phyloP scores from a whole-genome alignment of 92 coral and sea anemone species.

The Chrysogorgia sp. region DNA sequence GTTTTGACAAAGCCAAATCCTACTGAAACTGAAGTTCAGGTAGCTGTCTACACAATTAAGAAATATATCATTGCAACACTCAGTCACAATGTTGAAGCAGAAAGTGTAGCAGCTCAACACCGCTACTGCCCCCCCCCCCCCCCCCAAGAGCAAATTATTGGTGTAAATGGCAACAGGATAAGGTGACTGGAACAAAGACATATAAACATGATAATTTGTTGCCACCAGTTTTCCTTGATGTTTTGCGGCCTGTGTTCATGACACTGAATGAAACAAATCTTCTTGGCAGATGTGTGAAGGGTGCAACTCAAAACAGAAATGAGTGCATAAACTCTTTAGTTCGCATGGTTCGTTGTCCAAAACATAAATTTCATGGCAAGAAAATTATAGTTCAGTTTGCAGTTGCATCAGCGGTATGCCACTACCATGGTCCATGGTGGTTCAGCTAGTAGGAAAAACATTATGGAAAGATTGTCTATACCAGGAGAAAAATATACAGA shows the following conservation, averaged over 20 bases:
- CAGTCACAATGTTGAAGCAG: slow-evolving; percentile 11
- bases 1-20: no score
- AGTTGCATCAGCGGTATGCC: slow-evolving; percentile 29
- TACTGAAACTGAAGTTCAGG: no score
- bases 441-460: slow-evolving; percentile 8
- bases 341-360: slow-evolving; percentile 45
- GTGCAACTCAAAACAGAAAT: no score
- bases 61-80: slow-evolving; percentile 29
- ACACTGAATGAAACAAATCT: no score
- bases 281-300: no score
- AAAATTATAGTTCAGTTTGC: background rate
- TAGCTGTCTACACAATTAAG: no score
- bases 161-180: no score
- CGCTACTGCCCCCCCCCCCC: no score
- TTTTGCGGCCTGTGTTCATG: slow-evolving; percentile 41
- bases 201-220: no score
- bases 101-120: slow-evolving; percentile 2
- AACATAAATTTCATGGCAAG: slow-evolving; percentile 44
- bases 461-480: no score
- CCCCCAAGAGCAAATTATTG: slow-evolving; percentile 38
- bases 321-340: slow-evolving; percentile 61
- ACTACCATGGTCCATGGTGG: slow-evolving; percentile 41
- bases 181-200: no score
- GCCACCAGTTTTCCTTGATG: slow-evolving; percentile 46
- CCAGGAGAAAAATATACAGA: no score